These are phyloP conservation scores for Osmerus eperlanus DNA, from an alignment of 2,113 vertebrate genomes.

Conservation along the genomic window DNA sequence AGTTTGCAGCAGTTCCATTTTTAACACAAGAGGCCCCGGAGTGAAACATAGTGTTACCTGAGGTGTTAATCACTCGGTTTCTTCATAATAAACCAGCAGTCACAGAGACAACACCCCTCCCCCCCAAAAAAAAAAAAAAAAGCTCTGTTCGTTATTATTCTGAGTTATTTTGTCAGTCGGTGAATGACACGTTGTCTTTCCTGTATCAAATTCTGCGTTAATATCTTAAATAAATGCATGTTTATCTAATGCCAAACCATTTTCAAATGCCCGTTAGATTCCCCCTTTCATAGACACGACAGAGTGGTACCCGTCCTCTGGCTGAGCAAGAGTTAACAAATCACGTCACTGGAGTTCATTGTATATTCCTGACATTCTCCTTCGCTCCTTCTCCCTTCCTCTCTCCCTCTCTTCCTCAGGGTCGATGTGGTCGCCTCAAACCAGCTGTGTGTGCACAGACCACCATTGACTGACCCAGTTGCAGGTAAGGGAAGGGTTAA, in stretches of 20 bases:
- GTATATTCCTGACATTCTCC: constrained; percentile 31
- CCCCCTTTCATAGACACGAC: too few species aligned
- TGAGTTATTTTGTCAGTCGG: too few species aligned
- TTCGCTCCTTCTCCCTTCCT: constrained; percentile 12
- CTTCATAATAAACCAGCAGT: too few species aligned
- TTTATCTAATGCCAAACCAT: too few species aligned
- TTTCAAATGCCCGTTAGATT: too few species aligned
- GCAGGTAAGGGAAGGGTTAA: constrained; percentile 10
- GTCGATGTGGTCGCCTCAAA: neutral
- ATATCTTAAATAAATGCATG: too few species aligned
- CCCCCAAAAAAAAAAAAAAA: too few species aligned
- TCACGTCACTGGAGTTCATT: constrained; percentile 33
- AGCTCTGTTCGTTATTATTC: too few species aligned
- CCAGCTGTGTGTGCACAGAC: neutral
- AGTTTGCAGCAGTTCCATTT: constrained; percentile 26
- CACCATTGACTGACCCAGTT: neutral
- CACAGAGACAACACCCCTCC: too few species aligned
- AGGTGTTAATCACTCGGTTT: neutral
- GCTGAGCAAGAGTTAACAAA: neutral
- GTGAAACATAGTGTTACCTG: constrained; percentile 13
- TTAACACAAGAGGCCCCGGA: constrained; percentile 8
- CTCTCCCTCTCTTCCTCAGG: neutral
- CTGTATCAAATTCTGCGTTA: too few species aligned
- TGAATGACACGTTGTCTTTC: too few species aligned
- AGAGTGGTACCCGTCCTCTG: neutral